Evolutionary conservation across 2,113 vertebrate genomes (phyloP).

Genomic region (Bothrops jararaca): DNA sequence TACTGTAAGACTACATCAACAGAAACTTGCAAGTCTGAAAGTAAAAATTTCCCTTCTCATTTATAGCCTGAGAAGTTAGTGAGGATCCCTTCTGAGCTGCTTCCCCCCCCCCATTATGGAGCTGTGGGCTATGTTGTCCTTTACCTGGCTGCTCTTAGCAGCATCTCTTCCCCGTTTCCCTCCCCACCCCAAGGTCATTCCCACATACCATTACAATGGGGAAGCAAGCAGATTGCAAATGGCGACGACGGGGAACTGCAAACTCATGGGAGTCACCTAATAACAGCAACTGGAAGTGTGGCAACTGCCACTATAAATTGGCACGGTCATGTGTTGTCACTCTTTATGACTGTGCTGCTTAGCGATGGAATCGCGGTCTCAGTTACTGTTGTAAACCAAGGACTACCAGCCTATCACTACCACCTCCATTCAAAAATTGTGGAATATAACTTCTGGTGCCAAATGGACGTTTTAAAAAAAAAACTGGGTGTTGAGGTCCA

Average conservation of each 20-base stretch:
- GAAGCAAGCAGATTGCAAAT: background rate
- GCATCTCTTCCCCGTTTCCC: no score
- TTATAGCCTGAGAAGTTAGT: no score
- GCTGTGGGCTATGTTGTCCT: no score
- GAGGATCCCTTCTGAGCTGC: no score
- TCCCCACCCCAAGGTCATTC: no score
- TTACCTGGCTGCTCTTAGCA: no score
- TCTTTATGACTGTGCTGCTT: background rate
- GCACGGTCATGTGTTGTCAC: background rate
- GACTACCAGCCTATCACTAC: background rate
- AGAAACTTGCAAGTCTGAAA: no score
- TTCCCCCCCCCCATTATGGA: no score
- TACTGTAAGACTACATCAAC: no score
- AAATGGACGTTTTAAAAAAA: background rate
- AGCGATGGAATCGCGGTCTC: background rate
- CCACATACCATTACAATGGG: no score
- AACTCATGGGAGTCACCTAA: background rate
- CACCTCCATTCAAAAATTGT: background rate
- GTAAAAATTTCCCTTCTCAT: no score
- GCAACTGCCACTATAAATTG: background rate
- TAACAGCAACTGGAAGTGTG: background rate
- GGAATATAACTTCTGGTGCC: background rate
- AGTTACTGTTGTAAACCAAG: background rate
- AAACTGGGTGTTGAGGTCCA: background rate
- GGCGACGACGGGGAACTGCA: background rate